Evolutionary conservation across 2,888 invertebrate species (phyloP).

Genomic region (Pachydiplax longipennis): DNA sequence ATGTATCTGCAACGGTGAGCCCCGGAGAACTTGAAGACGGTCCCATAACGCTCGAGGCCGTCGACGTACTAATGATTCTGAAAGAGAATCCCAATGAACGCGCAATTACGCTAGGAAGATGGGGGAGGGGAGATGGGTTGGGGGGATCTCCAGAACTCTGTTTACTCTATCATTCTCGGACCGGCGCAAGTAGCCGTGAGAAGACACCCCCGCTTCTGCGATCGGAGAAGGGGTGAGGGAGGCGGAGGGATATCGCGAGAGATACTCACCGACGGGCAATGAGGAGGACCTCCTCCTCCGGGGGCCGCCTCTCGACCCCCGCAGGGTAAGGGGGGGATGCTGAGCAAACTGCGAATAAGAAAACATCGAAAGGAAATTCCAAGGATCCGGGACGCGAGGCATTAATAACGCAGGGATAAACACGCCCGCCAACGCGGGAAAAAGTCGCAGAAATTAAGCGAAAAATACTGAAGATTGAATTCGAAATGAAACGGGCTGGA

Average conservation of each 20-base stretch:
- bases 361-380: slow-evolving; percentile 44
- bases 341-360: slow-evolving; percentile 20
- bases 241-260: background rate
- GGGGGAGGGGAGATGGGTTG: background rate
- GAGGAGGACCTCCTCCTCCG: background rate
- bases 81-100: slow-evolving; percentile 43
- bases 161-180: slow-evolving; percentile 10
- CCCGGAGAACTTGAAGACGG: slow-evolving; percentile 4
- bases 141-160: background rate
- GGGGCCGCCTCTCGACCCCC: background rate
- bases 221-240: background rate
- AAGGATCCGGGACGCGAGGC: slow-evolving; percentile 2
- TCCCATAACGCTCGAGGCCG: slow-evolving; percentile 1
- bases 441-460: slow-evolving; percentile 11
- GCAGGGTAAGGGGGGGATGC: background rate
- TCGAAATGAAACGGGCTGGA: slow-evolving; percentile 25
- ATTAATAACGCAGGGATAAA: slow-evolving; percentile 37
- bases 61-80: slow-evolving; percentile 40
- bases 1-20: slow-evolving; percentile 23
- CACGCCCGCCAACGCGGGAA: slow-evolving; percentile 10
- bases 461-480: slow-evolving; percentile 24
- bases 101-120: slow-evolving; percentile 1
- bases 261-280: background rate
- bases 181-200: background rate
- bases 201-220: background rate